These are phyloP conservation scores for Microtus montanus DNA, from an alignment of 2,113 vertebrate genomes.

Conservation along the genomic window DNA sequence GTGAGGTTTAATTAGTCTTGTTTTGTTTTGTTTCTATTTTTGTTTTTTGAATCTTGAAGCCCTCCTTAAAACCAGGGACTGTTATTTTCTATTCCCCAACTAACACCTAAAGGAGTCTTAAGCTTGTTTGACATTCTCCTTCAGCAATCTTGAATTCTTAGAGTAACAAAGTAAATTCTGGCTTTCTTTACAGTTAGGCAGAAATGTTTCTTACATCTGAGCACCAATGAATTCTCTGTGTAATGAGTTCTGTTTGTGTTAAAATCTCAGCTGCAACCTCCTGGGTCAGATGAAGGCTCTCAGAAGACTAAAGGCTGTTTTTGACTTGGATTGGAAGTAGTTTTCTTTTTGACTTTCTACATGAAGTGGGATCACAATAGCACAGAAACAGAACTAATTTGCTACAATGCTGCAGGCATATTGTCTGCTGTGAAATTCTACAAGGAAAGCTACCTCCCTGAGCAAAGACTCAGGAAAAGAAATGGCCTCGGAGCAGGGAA, in stretches of 20 bases:
- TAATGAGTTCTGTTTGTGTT: neutral
- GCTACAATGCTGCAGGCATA: neutral
- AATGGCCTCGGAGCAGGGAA: neutral
- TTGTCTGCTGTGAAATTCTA: constrained; percentile 24
- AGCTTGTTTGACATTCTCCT: neutral
- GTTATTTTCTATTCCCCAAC: neutral
- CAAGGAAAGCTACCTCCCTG: neutral
- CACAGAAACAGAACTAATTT: neutral
- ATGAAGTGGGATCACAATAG: constrained; percentile 13
- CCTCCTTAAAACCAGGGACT: neutral
- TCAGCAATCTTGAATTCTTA: constrained; percentile 25
- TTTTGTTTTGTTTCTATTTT: neutral
- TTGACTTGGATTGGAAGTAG: neutral
- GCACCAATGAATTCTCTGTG: neutral
- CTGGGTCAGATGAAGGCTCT: constrained; percentile 10
- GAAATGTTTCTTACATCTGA: constrained; percentile 10
- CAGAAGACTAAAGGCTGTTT: neutral
- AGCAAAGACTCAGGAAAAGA: constrained; percentile 18
- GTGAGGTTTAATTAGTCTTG: neutral
- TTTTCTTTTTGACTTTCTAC: neutral
- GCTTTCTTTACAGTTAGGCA: neutral
- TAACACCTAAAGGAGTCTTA: neutral
- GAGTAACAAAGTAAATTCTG: constrained; percentile 39
- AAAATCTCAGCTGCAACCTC: constrained; percentile 36
- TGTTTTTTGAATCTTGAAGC: neutral